A percentile compares a stretch with the other conserved stretches of the same genome.
Conservation (phyloP, 2,888 invertebrate genomes). For the Yponomeuta cagnagella region DNA sequence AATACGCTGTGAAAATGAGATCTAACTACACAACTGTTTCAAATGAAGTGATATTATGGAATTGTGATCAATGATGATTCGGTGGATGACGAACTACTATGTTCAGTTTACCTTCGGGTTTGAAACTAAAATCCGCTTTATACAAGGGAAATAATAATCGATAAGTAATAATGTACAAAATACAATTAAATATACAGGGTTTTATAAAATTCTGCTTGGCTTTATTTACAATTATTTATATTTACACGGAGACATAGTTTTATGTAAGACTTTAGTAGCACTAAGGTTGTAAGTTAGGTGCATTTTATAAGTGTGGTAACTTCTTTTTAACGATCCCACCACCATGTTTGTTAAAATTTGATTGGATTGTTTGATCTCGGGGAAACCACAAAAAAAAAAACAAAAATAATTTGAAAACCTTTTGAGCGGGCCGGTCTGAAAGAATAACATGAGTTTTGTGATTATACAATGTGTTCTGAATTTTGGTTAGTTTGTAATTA, state of each 20-base stretch:
- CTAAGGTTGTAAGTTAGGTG: neutral
- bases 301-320: neutral
- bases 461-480: neutral
- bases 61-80: neutral
- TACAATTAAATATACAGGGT: neutral
- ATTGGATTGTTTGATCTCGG: neutral
- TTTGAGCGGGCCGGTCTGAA: neutral
- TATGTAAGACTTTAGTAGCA: neutral
- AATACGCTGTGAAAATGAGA: neutral
- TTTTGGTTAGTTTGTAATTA: neutral
- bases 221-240: neutral
- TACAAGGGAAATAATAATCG: neutral
- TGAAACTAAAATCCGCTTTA: neutral
- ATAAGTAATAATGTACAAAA: neutral
- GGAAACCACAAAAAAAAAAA: neutral
- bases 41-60: neutral
- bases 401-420: neutral
- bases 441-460: neutral
- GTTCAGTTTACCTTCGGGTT: neutral
- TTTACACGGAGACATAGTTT: neutral
- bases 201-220: no score
- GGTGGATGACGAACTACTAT: neutral
- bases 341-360: neutral
- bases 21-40: neutral
- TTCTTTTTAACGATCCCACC: neutral